Conservation (phyloP, 1,140 invertebrate genomes). For the Ditylenchus dipsaci region DNA sequence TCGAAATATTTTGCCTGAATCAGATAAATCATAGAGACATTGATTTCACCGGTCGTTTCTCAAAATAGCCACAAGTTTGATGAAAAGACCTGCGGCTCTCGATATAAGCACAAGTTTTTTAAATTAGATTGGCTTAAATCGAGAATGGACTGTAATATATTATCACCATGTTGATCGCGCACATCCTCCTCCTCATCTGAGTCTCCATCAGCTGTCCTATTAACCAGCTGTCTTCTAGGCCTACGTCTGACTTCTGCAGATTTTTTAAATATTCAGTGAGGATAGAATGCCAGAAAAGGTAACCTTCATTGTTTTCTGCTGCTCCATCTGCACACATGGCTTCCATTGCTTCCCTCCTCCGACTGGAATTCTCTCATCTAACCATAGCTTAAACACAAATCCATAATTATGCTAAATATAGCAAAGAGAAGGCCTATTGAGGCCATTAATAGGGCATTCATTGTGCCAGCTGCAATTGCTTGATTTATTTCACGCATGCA, state of each 20-base stretch:
- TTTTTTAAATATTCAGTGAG: neutral
- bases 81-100: too few relatives aligned
- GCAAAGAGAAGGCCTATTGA: conserved; percentile 18
- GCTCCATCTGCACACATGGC: conserved; percentile 13
- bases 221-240: neutral
- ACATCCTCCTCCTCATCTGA: neutral
- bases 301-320: neutral
- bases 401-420: conserved; percentile 18
- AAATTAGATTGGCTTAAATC: too few relatives aligned
- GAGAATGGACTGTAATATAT: neutral
- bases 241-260: conserved; percentile 9
- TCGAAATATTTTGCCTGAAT: too few relatives aligned
- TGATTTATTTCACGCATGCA: too few relatives aligned
- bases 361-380: conserved; percentile 29
- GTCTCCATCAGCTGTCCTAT: neutral
- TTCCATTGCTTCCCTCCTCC: conserved; percentile 16
- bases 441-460: conserved; percentile 15
- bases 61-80: too few relatives aligned
- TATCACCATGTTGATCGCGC: neutral
- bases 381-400: conserved; percentile 38
- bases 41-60: too few relatives aligned
- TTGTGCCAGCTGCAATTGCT: conserved; percentile 1
- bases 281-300: neutral
- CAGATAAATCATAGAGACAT: too few relatives aligned
- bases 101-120: too few relatives aligned